Percentiles rank a stretch among this genome's conserved stretches.
Evolutionary conservation across 2,797 vertebrate genomes (phyloP).

Genomic region (Stomatorhinus walkeri): DNA sequence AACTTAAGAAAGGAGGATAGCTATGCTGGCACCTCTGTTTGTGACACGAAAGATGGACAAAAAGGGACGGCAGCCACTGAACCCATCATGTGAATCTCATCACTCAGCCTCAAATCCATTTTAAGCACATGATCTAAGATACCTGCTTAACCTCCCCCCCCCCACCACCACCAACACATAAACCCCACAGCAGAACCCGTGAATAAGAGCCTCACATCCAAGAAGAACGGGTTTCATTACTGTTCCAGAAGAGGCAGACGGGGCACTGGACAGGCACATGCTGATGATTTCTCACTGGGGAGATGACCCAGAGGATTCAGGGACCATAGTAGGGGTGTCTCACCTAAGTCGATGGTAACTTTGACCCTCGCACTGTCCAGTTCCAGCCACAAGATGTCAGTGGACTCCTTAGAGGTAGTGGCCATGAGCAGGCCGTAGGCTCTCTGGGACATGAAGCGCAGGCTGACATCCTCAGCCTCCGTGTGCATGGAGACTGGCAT

Average conservation of each 20-base stretch:
- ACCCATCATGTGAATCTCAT: constrained; percentile 18
- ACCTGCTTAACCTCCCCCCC: not conserved
- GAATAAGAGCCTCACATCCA: not conserved
- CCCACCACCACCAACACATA: not conserved
- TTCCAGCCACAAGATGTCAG: constrained; percentile 86
- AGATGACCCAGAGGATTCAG: not conserved
- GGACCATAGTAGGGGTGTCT: constrained; percentile 30
- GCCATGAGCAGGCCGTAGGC: constrained; percentile 89
- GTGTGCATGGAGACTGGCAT: constrained; percentile 80
- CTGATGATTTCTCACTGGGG: not conserved
- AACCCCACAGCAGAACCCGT: not conserved
- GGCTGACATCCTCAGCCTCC: constrained; percentile 81
- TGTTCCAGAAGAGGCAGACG: not conserved
- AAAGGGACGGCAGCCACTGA: constrained; percentile 19
- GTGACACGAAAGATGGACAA: constrained; percentile 22
- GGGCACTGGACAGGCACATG: not conserved
- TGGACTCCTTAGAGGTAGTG: constrained; percentile 86
- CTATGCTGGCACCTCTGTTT: constrained; percentile 15
- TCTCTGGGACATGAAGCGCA: constrained; percentile 92
- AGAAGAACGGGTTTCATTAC: not conserved
- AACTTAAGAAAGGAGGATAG: not conserved
- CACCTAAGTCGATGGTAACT: constrained; percentile 91
- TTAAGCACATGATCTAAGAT: too few relatives aligned
- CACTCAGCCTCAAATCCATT: not conserved
- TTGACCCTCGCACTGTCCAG: constrained; percentile 86